Base-by-base conservation (phyloP, 1,140 invertebrate genomes). In the Calephelis nemesis region DNA sequence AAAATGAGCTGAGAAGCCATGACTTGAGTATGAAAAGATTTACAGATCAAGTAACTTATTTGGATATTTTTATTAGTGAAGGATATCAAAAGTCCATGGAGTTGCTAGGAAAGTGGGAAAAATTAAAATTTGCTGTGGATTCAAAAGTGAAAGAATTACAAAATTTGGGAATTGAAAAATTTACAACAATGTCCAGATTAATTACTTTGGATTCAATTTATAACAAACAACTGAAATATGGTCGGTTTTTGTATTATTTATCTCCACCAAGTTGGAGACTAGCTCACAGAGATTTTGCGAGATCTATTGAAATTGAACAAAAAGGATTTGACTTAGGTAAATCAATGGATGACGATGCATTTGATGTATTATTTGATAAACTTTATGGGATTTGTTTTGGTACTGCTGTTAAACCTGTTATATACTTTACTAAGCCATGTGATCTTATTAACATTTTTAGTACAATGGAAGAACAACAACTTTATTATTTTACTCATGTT, bases 181-280 rank as follows among this genome's bases (percentile, higher is more conserved):
- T 88, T 75, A 90, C 92, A 54, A 83, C 93, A 7, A 91, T 88
- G 54, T 90, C 94, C 4, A 86, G 92, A 45, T 81, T 95, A 15
- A 92, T 94, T 47, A 90, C 88, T 10, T 89, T 93, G 68, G 93
- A 94, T 73, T 94, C 94, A 77, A 92, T 91, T 68, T 95, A 94
- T 91, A 80, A 92, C 47, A 87, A 92, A 30, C 93, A 93, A 49
- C 94, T 94, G 79, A 93, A 93, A 81, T 95, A 94, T 81, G 94
- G 94, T 65, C 92, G 93, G 74, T 95, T 95, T 83, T 84, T 95
- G n/a, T 94, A 93, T 77, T 92, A 93, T 73, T 77, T 95, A 5
- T 93, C 94, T 47, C 93, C 94, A n/a, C 89, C 93, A 48, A 81
- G 79, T 10, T 94, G 94, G 94, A 87, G 92, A 10, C 74, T 77